These are phyloP conservation scores for Okapia johnstoni DNA, from an alignment of 2,113 vertebrate species.

Conservation along the genomic window DNA sequence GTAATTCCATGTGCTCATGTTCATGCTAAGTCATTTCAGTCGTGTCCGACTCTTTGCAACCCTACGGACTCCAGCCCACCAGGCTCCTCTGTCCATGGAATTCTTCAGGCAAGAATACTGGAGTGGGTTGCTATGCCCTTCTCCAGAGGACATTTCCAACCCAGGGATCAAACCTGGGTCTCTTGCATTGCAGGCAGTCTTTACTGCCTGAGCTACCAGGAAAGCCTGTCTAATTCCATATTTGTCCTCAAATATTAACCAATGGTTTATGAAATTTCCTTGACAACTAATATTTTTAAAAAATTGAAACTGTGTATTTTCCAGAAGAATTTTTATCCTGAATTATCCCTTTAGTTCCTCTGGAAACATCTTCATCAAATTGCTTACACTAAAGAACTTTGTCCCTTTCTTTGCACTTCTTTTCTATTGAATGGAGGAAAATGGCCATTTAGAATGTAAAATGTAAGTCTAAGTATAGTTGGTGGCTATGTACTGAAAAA, in stretches of 20 bases:
- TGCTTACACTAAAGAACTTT: neutral
- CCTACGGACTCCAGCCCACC: neutral
- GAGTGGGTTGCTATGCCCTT: neutral
- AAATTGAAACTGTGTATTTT: conserved; percentile 10
- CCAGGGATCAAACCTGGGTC: neutral
- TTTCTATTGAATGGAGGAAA: neutral
- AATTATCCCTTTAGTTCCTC: neutral
- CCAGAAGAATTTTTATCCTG: neutral
- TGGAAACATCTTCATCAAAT: neutral
- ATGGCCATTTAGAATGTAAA: neutral
- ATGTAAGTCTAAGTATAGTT: neutral
- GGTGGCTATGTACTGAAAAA: neutral
- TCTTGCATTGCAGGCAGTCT: neutral
- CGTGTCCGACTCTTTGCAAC: neutral
- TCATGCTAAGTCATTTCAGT: neutral
- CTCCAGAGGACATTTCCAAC: neutral
- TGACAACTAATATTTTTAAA: conserved; percentile 21
- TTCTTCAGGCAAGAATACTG: neutral
- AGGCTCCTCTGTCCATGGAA: neutral
- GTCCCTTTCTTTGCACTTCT: neutral
- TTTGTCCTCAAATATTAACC: conserved; percentile 38
- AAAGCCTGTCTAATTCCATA: neutral
- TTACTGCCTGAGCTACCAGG: neutral
- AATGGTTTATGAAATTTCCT: conserved; percentile 13
- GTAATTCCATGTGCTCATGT: neutral